Conservation (phyloP, 1,140 invertebrate species). For the Temnothorax curvispinosus region DNA sequence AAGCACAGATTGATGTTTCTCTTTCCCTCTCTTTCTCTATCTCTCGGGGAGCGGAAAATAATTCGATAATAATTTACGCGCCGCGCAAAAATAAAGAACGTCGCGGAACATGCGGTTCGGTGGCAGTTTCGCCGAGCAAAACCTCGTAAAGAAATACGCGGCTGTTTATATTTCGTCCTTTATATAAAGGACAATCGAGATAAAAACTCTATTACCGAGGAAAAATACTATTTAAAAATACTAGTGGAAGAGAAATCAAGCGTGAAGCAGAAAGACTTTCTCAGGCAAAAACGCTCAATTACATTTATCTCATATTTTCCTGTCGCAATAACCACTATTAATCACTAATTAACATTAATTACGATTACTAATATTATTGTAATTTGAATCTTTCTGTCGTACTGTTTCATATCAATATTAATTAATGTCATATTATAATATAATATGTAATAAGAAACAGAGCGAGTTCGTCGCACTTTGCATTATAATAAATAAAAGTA, state of each 20-base stretch:
- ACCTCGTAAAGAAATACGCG: neutral
- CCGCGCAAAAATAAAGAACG: neutral
- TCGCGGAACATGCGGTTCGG: neutral
- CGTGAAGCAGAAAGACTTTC: slow-evolving; percentile 25
- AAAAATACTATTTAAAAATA: neutral
- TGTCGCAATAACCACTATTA: neutral
- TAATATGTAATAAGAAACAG: neutral
- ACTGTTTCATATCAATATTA: neutral
- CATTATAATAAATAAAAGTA: neutral
- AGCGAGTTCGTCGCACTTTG: neutral
- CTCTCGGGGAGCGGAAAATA: neutral
- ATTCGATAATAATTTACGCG: slow-evolving; percentile 32
- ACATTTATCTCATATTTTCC: neutral
- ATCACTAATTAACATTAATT: neutral
- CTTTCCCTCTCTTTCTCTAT: neutral
- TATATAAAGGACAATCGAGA: neutral
- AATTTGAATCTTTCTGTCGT: neutral
- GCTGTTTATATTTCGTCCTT: neutral
- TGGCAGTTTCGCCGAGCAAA: neutral
- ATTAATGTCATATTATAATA: neutral
- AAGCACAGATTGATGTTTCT: slow-evolving; percentile 32
- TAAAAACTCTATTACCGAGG: neutral
- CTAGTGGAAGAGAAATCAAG: slow-evolving; percentile 24
- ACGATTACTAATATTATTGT: neutral
- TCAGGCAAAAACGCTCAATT: neutral